A percentile compares a stretch with the other conserved stretches of the same genome.
Evolutionary conservation across 2,113 vertebrate species (phyloP).

Genomic region (Glaucidium brasilianum): DNA sequence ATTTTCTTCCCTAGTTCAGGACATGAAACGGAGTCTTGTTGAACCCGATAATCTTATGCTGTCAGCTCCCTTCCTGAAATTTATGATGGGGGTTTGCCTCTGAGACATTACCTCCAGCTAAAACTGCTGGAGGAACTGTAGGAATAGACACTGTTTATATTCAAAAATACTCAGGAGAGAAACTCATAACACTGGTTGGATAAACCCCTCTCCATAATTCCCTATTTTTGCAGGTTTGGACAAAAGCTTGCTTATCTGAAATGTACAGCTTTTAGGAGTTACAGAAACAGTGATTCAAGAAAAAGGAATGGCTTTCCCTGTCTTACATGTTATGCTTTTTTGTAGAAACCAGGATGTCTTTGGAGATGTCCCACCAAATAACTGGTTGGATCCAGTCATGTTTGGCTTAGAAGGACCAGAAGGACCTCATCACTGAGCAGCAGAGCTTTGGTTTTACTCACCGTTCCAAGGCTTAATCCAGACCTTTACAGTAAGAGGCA

Average conservation of each 20-base stretch:
- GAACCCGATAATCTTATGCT: slow-evolving; percentile 33
- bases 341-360: not conserved
- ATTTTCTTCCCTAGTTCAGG: not conserved
- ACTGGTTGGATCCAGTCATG: not conserved
- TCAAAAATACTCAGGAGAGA: not conserved
- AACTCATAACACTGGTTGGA: not conserved
- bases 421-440: not conserved
- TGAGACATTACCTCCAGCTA: not conserved
- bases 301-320: not conserved
- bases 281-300: not conserved
- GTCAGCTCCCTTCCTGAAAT: slow-evolving; percentile 19
- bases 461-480: not conserved
- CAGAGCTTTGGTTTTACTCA: not conserved
- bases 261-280: not conserved
- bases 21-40: not conserved
- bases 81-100: not conserved
- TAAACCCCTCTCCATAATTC: not conserved
- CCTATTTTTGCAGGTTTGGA: not conserved
- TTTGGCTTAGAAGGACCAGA: not conserved
- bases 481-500: slow-evolving; percentile 16
- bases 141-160: not conserved
- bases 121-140: not conserved
- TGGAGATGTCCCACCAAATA: not conserved
- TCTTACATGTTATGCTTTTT: accelerated
- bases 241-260: not conserved